phyloP scores from a whole-genome alignment of 2,113 vertebrate species.

The Gambusia holbrooki region DNA sequence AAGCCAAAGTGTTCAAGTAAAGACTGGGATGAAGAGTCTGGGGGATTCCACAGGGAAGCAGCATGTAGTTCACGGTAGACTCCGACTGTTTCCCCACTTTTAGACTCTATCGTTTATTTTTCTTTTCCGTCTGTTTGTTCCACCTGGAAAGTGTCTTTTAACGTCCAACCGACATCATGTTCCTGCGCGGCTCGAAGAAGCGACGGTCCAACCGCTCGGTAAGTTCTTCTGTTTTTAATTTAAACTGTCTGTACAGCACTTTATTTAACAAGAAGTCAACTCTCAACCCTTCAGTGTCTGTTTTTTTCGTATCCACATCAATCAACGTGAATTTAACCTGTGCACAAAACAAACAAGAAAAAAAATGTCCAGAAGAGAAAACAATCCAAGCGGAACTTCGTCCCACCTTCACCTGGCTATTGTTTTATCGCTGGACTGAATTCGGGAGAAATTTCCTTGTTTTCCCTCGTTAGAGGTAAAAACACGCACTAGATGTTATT shows the following conservation, averaged over 20 bases:
- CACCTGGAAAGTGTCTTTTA: constrained; percentile 3
- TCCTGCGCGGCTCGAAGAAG: constrained; percentile 82
- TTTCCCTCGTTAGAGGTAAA: neutral
- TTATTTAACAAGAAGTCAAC: no score
- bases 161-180: constrained; percentile 67
- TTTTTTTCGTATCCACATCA: neutral
- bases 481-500: rapidly evolving
- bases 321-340: constrained; percentile 8
- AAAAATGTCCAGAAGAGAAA: constrained; percentile 18
- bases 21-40: constrained; percentile 33
- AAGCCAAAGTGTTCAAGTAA: constrained; percentile 13
- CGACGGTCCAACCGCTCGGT: constrained; percentile 80
- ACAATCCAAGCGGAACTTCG: constrained; percentile 32
- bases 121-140: neutral
- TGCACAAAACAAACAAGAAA: neutral
- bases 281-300: no score
- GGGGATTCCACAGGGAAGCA: constrained; percentile 9
- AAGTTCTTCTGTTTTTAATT: constrained; percentile 50
- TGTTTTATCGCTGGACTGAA: neutral
- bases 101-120: neutral
- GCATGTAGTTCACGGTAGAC: constrained; percentile 49
- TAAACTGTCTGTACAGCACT: neutral
- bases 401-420: constrained; percentile 61
- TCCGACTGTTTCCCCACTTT: neutral
- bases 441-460: neutral